phyloP scores from a whole-genome alignment of 2,113 vertebrate genomes.

The Anolis carolinensis region DNA sequence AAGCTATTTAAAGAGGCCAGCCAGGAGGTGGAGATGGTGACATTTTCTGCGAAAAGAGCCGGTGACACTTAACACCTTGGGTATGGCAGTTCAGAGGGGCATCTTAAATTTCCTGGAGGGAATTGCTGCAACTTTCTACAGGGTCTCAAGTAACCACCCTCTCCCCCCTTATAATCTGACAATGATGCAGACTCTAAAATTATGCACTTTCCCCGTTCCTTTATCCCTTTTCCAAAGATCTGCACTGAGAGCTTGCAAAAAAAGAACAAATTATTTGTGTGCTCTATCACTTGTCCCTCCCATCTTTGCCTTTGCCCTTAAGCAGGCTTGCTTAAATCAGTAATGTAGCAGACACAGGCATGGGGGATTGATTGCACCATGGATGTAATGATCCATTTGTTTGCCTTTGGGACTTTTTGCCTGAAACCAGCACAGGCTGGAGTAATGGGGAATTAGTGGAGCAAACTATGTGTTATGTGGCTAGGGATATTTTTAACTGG shows the following conservation, averaged over 20 bases:
- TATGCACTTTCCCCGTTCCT: conserved; percentile 25
- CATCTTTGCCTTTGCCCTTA: neutral
- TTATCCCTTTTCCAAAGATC: conserved; percentile 47
- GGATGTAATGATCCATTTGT: conserved; percentile 71
- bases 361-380: conserved; percentile 60
- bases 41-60: conserved; percentile 70
- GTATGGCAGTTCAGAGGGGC: conserved; percentile 67
- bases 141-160: conserved; percentile 53
- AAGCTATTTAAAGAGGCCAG: conserved; percentile 79
- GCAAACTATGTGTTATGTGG: conserved; percentile 53
- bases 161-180: conserved; percentile 50
- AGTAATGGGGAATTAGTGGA: conserved; percentile 71
- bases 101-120: conserved; percentile 66
- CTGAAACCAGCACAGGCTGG: conserved; percentile 55
- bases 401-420: conserved; percentile 64
- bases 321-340: conserved; percentile 51
- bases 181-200: conserved; percentile 46
- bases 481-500: conserved; percentile 56
- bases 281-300: neutral
- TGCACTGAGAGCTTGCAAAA: conserved; percentile 34
- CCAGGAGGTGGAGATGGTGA: conserved; percentile 72
- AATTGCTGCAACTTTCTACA: conserved; percentile 57
- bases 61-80: conserved; percentile 75
- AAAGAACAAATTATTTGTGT: conserved; percentile 27
- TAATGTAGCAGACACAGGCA: conserved; percentile 26